phyloP scores from a whole-genome alignment of 2,113 vertebrate genomes.

The Trematocara stigmaticum region DNA sequence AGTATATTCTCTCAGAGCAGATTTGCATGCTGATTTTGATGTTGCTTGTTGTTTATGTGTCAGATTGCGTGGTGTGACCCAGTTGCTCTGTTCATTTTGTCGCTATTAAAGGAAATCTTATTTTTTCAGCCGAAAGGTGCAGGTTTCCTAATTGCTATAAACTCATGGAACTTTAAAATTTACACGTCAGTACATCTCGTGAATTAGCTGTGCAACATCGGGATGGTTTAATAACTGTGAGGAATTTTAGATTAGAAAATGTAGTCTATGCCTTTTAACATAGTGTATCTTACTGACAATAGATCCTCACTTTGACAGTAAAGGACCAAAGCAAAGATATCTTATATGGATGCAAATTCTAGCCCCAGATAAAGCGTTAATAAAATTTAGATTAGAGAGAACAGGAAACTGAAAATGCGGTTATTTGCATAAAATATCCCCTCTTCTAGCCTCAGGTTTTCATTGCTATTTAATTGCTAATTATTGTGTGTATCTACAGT shows the following conservation, averaged over 20 bases:
- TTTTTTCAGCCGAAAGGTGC: slow-evolving; percentile 8
- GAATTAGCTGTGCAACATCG: background rate
- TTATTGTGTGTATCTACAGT: background rate
- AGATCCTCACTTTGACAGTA: background rate
- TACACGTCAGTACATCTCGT: background rate
- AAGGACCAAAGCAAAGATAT: background rate
- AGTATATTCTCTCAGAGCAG: slow-evolving; percentile 36
- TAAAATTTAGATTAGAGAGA: background rate
- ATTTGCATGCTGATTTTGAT: slow-evolving; percentile 58
- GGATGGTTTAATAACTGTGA: background rate
- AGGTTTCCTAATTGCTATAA: slow-evolving; percentile 34
- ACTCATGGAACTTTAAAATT: background rate
- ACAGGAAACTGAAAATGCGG: background rate
- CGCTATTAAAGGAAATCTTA: slow-evolving; percentile 39
- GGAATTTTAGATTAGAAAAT: background rate
- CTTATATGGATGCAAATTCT: background rate
- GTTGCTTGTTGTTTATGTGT: slow-evolving; percentile 52
- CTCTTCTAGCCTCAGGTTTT: background rate
- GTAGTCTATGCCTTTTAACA: background rate
- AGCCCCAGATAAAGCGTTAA: background rate
- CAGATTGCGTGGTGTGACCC: slow-evolving; percentile 47
- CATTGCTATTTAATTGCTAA: slow-evolving; percentile 11
- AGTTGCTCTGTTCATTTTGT: slow-evolving; percentile 59
- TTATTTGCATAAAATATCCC: background rate
- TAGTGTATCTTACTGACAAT: background rate